phyloP scores from a whole-genome alignment of 2,888 invertebrate genomes.

The Tolmerus cingulatus region DNA sequence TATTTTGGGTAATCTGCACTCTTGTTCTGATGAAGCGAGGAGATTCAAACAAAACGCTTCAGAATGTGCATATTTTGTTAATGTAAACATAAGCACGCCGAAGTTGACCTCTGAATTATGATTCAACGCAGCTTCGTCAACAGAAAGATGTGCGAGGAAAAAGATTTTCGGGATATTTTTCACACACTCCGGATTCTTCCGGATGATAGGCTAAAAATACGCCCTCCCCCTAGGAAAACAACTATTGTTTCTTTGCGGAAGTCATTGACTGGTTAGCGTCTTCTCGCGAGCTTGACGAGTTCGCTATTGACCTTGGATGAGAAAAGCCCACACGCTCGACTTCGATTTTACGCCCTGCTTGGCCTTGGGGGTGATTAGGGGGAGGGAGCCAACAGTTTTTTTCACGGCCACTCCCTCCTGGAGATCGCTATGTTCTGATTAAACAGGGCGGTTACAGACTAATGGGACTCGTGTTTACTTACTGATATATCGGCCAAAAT shows the following conservation, averaged over 20 bases:
- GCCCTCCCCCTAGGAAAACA: background rate
- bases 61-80: background rate
- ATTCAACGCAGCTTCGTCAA: background rate
- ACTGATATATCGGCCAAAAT: constrained; percentile 42
- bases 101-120: background rate
- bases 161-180: background rate
- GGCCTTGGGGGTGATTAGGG: background rate
- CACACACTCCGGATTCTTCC: background rate
- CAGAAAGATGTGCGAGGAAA: background rate
- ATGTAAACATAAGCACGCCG: background rate
- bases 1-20: background rate
- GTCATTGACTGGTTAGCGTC: background rate
- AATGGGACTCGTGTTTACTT: constrained; percentile 16
- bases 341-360: background rate
- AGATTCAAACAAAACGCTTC: background rate
- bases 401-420: background rate
- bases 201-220: background rate
- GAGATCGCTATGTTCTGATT: background rate
- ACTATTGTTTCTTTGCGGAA: background rate
- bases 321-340: background rate
- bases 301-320: background rate
- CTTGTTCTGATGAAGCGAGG: background rate
- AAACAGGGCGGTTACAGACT: background rate
- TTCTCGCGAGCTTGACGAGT: background rate
- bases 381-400: background rate